A percentile compares a stretch with the other conserved stretches of the same genome.
Conservation (phyloP, 2,888 invertebrate species). For the Machimus rusticus region DNA sequence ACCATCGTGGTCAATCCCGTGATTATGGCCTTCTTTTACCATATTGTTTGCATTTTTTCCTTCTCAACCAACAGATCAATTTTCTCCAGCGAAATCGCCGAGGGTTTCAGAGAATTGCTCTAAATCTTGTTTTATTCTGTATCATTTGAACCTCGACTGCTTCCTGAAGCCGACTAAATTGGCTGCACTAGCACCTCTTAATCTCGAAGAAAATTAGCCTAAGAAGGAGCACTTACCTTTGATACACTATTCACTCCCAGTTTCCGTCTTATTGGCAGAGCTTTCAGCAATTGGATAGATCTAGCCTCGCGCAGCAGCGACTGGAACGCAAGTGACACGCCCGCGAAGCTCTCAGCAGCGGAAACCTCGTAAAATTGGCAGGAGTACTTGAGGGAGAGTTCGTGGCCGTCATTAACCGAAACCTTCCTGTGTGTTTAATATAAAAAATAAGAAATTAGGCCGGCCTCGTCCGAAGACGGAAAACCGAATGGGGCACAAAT, state of each 20-base stretch:
- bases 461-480: not conserved
- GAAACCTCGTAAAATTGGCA: constrained; percentile 88
- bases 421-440: constrained; percentile 69
- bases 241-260: constrained; percentile 80
- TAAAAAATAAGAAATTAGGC: not conserved
- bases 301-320: constrained; percentile 78
- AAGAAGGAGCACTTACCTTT: constrained; percentile 64
- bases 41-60: not conserved
- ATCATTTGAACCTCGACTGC: not conserved
- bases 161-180: not conserved
- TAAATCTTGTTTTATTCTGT: not conserved
- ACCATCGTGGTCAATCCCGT: not conserved
- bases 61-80: not conserved
- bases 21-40: not conserved
- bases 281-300: constrained; percentile 74
- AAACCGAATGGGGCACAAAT: not conserved
- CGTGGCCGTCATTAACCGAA: constrained; percentile 81
- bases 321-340: constrained; percentile 82
- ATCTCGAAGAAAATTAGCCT: not conserved
- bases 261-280: constrained; percentile 74
- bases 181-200: not conserved
- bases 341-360: constrained; percentile 82
- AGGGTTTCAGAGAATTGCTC: not conserved
- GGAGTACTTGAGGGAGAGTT: constrained; percentile 77
- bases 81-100: not conserved